Evolutionary conservation across 2,888 invertebrate genomes (phyloP).

Genomic region (Protophormia terraenovae): DNA sequence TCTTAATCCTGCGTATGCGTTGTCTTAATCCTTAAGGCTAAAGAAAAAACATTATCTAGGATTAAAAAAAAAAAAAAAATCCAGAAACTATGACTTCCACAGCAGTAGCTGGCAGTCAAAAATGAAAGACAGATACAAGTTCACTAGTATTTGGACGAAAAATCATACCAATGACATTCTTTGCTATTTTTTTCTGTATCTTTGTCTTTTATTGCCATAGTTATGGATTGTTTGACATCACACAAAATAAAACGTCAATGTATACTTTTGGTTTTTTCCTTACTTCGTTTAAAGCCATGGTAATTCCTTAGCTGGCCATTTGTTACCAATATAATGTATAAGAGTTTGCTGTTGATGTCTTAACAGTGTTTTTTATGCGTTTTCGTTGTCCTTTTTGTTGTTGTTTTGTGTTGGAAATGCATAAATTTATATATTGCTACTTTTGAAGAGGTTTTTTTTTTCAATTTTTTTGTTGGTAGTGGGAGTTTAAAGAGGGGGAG

Average conservation of each 20-base stretch:
- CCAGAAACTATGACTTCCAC: conserved; percentile 12
- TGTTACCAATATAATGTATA: conserved; percentile 40
- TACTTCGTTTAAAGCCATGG: conserved; percentile 44
- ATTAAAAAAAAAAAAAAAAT: background rate
- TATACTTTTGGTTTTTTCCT: background rate
- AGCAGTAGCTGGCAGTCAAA: background rate
- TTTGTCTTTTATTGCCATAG: conserved; percentile 56
- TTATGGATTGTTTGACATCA: conserved; percentile 54
- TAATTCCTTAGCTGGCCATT: conserved; percentile 65
- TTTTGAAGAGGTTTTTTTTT: conserved; percentile 6
- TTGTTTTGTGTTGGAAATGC: conserved; percentile 43
- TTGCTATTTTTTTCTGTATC: background rate
- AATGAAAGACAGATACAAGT: background rate
- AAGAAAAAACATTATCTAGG: background rate
- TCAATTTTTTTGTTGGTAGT: background rate
- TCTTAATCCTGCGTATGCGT: conserved; percentile 8
- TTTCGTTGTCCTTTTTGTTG: conserved; percentile 39
- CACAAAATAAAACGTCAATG: conserved; percentile 9
- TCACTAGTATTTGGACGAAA: background rate
- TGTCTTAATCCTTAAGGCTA: conserved; percentile 38
- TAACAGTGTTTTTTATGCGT: conserved; percentile 53
- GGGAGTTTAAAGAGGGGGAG: background rate
- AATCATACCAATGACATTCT: conserved; percentile 9
- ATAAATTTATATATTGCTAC: conserved; percentile 59
- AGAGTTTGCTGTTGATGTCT: conserved; percentile 42